Evolutionary conservation across 2,797 vertebrate genomes (phyloP).

Genomic region (Orestias chungarensis): DNA sequence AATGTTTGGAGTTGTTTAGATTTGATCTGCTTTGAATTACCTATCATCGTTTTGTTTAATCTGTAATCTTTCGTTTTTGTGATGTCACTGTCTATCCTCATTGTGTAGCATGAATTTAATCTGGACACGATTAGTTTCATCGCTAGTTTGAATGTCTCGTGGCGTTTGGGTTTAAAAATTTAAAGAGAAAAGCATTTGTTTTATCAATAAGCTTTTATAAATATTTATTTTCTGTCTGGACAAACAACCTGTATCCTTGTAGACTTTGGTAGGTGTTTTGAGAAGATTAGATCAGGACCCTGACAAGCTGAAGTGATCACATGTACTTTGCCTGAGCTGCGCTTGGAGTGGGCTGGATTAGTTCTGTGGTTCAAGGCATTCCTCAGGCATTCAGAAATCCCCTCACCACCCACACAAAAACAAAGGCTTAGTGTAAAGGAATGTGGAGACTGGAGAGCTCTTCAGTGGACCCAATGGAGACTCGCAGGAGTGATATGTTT

Average conservation of each 20-base stretch:
- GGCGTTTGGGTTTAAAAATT: not conserved
- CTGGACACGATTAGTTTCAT: not conserved
- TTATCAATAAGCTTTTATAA: not conserved
- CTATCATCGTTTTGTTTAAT: too few species aligned
- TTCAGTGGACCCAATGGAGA: slow-evolving; percentile 44
- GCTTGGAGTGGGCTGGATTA: slow-evolving; percentile 13
- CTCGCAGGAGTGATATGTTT: slow-evolving; percentile 20
- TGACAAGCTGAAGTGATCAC: slow-evolving; percentile 25
- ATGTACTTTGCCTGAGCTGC: slow-evolving; percentile 10
- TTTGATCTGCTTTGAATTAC: not conserved
- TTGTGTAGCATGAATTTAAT: too few species aligned
- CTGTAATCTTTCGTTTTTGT: too few species aligned
- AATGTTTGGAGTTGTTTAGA: not conserved
- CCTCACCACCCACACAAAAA: slow-evolving; percentile 48
- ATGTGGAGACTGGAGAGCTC: slow-evolving; percentile 61
- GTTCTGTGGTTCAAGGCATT: slow-evolving; percentile 43
- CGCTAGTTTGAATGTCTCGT: not conserved
- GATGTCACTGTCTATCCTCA: too few species aligned
- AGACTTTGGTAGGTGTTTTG: slow-evolving; percentile 7
- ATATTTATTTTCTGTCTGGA: not conserved
- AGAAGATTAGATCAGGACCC: slow-evolving; percentile 11
- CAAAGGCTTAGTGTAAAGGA: slow-evolving; percentile 65
- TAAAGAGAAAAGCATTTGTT: not conserved
- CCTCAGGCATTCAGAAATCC: slow-evolving; percentile 26
- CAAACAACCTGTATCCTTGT: not conserved